Percentiles rank a stretch among this genome's conserved stretches.
phyloP scores from a whole-genome alignment of 2,797 vertebrate species.

The Sebastiscus albofasciatus region DNA sequence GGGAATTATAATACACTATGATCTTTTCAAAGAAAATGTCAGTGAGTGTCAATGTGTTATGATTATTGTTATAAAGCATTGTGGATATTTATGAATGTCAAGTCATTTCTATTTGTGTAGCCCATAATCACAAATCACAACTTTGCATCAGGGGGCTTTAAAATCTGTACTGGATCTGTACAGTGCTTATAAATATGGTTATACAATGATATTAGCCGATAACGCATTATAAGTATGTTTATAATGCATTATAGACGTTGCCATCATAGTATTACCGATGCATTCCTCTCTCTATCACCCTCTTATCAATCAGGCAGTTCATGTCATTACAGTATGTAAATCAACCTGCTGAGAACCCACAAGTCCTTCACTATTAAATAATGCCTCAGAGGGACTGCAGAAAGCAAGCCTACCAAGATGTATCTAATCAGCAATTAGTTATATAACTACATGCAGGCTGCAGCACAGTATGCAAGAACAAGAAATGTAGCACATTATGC shows the following conservation, averaged over 20 bases:
- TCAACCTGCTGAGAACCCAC: neutral
- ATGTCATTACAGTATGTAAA: neutral
- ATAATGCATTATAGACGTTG: neutral
- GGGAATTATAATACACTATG: neutral
- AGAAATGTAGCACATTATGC: slow-evolving; percentile 7
- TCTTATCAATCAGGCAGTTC: neutral
- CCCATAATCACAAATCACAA: too few relatives aligned
- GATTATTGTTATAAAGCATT: neutral
- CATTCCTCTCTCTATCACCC: neutral
- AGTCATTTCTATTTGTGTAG: too few relatives aligned
- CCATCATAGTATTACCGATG: neutral
- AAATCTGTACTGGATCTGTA: accelerated
- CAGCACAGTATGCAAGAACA: neutral
- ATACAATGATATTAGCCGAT: accelerated
- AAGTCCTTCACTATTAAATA: neutral
- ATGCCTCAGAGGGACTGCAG: neutral
- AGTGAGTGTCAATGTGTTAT: neutral
- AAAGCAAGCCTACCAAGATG: slow-evolving; percentile 6
- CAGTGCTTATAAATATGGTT: neutral
- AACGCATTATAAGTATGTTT: accelerated
- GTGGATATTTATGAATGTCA: neutral
- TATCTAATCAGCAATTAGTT: slow-evolving; percentile 18
- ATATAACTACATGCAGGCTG: neutral
- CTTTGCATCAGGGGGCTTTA: too few relatives aligned
- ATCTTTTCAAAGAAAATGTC: neutral